phyloP scores from a whole-genome alignment of 2,797 vertebrate species.

The Myotis planiceps region DNA sequence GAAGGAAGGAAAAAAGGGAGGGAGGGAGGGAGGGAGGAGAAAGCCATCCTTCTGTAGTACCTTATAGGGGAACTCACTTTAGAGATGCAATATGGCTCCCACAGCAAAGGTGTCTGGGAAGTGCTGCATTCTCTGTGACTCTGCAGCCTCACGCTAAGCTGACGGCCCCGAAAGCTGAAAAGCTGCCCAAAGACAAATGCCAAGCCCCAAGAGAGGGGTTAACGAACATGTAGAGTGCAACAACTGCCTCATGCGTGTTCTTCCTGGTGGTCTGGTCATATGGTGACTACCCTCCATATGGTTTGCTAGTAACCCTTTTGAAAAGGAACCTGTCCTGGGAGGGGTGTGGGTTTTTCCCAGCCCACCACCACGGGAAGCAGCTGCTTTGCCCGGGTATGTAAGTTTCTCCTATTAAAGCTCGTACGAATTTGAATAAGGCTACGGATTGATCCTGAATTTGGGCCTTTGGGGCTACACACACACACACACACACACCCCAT shows the following conservation, averaged over 20 bases:
- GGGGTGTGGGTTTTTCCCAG: neutral
- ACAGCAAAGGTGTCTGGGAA: neutral
- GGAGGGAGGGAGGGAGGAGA: neutral
- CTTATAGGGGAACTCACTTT: neutral
- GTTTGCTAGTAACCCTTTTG: neutral
- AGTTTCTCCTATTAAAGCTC: neutral
- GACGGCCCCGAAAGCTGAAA: neutral
- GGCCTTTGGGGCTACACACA: neutral
- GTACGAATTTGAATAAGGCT: neutral
- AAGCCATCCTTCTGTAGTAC: neutral
- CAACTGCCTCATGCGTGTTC: neutral
- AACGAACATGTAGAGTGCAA: neutral
- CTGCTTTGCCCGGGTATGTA: neutral
- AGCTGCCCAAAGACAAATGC: neutral
- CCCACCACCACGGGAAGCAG: neutral
- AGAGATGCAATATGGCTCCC: neutral
- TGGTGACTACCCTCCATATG: neutral
- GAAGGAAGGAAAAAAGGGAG: rapidly evolving
- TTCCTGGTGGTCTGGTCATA: neutral
- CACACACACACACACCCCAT: neutral
- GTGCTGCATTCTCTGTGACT: neutral
- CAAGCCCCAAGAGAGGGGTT: neutral
- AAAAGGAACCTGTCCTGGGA: neutral
- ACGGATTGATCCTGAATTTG: neutral
- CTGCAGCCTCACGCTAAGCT: neutral